Conservation (phyloP, 2,113 vertebrate genomes). For the Pipa parva region DNA sequence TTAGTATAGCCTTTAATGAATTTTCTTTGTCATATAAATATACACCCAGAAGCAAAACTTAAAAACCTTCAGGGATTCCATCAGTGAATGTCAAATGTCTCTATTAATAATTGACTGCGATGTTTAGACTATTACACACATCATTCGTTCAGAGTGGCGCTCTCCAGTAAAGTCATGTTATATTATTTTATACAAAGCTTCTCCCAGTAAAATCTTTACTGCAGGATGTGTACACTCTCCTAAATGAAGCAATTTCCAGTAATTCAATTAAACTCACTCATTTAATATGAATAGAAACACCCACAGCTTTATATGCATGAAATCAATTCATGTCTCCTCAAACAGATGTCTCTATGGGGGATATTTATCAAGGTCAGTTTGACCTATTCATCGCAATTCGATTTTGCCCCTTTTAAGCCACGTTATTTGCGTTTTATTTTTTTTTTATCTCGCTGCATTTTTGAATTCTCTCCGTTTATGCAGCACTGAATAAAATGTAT, state of each 20-base stretch:
- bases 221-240: constrained; percentile 16
- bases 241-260: constrained; percentile 35
- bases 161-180: constrained; percentile 49
- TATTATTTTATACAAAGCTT: constrained; percentile 39
- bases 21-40: constrained; percentile 53
- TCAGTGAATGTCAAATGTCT: constrained; percentile 50
- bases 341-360: too few relatives aligned
- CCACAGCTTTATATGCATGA: constrained; percentile 20
- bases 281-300: constrained; percentile 19
- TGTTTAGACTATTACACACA: constrained; percentile 46
- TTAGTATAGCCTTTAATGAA: constrained; percentile 55
- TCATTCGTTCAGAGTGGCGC: constrained; percentile 39
- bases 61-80: constrained; percentile 57
- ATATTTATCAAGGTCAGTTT: too few relatives aligned
- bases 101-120: constrained; percentile 47
- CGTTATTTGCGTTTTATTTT: too few relatives aligned
- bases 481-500: too few relatives aligned
- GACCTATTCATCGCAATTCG: too few relatives aligned
- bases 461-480: too few relatives aligned
- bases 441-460: too few relatives aligned
- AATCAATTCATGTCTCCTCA: too few relatives aligned
- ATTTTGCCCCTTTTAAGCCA: too few relatives aligned
- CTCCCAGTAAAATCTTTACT: too few relatives aligned
- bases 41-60: constrained; percentile 35
- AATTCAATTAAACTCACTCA: constrained; percentile 35